phyloP scores from a whole-genome alignment of 2,797 vertebrate species.

The Vultur gryphus region DNA sequence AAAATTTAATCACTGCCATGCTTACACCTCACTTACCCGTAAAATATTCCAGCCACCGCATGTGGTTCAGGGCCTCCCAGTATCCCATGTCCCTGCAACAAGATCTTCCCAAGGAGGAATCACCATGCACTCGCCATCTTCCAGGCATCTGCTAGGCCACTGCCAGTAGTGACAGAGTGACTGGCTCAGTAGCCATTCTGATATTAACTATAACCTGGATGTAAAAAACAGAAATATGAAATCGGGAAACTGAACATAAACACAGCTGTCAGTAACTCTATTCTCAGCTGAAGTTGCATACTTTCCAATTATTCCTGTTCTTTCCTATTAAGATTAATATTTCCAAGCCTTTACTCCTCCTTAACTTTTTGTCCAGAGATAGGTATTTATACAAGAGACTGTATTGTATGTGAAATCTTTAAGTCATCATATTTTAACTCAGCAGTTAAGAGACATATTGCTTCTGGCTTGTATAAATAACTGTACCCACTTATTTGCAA shows the following conservation, averaged over 20 bases:
- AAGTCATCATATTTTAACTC: neutral
- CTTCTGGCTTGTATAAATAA: neutral
- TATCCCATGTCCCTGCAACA: neutral
- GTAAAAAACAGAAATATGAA: neutral
- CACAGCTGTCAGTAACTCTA: neutral
- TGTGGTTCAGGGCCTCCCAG: neutral
- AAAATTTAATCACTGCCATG: neutral
- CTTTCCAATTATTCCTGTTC: conserved; percentile 3
- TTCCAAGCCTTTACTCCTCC: conserved; percentile 7
- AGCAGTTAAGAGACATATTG: neutral
- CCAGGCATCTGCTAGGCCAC: neutral
- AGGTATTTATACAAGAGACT: neutral
- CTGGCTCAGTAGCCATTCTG: neutral
- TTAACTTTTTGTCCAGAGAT: neutral
- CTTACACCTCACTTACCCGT: neutral
- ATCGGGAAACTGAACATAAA: neutral
- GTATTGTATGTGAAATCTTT: neutral
- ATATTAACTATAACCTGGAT: neutral
- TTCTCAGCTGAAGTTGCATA: neutral
- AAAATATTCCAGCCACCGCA: neutral
- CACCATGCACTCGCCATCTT: neutral
- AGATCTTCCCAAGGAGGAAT: neutral
- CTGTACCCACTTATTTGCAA: neutral
- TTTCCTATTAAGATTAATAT: neutral
- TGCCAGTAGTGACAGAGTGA: neutral